A percentile compares a stretch with the other conserved stretches of the same genome.
These are phyloP conservation scores for Aplysina aerophoba DNA, from an alignment of 37 sponge, comb jelly and placozoan genomes.

Conservation along the genomic window DNA sequence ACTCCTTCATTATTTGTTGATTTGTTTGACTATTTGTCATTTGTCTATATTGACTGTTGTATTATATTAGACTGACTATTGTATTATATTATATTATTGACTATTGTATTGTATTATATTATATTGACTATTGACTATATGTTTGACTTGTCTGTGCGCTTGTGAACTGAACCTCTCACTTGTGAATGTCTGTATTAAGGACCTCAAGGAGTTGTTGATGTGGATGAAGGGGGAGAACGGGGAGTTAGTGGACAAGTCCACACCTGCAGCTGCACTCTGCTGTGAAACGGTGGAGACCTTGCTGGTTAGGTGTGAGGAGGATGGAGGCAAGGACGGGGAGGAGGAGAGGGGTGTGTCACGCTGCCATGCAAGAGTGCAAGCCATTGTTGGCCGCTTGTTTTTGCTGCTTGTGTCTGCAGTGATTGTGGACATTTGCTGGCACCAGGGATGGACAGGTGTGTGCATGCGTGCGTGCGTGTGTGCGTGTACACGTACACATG, in stretches of 20 bases:
- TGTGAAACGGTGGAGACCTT: not conserved
- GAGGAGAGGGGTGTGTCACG: not conserved
- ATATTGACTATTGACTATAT: no score
- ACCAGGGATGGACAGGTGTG: slow-evolving; percentile 30
- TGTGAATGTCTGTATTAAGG: no score
- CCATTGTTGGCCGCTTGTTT: not conserved
- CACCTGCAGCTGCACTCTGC: no score
- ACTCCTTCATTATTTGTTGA: no score
- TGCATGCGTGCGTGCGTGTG: not conserved
- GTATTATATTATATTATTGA: no score
- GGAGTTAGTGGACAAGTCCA: no score
- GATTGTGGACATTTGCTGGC: slow-evolving; percentile 21
- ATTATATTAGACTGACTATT: no score
- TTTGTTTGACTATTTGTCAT: no score
- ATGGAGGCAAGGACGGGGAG: not conserved
- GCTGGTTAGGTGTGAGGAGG: not conserved
- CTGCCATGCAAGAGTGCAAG: not conserved
- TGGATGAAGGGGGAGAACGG: no score
- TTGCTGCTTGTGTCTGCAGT: not conserved
- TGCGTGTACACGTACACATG: not conserved
- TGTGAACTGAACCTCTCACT: not conserved
- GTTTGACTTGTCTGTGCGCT: not conserved
- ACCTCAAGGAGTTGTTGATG: no score
- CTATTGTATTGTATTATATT: no score
- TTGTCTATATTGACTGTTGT: no score